Evolutionary conservation across 2,113 vertebrate species (phyloP).

Genomic region (Grus americana): DNA sequence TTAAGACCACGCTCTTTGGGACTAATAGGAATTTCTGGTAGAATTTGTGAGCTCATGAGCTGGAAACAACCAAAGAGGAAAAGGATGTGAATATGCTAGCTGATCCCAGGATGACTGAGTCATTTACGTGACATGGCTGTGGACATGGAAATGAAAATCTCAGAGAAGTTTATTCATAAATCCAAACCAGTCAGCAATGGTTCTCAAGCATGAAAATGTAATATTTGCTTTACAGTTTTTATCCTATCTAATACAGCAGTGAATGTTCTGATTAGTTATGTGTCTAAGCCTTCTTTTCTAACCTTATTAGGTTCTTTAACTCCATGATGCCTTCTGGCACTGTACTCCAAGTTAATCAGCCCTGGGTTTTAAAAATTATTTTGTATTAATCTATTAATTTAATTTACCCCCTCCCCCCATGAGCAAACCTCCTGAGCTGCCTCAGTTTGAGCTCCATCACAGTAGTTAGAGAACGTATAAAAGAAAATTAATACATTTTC

Average conservation of each 20-base stretch:
- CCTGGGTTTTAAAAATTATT: constrained; percentile 12
- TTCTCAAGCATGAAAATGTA: constrained; percentile 41
- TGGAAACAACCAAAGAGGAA: neutral
- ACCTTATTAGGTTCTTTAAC: constrained; percentile 42
- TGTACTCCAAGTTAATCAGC: constrained; percentile 11
- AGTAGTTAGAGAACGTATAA: neutral
- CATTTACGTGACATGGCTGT: neutral
- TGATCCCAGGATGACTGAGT: constrained; percentile 23
- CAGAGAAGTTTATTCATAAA: constrained; percentile 3
- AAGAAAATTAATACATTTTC: neutral
- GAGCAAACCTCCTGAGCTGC: neutral
- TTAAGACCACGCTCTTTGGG: neutral
- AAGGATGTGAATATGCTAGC: neutral
- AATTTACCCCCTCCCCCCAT: neutral
- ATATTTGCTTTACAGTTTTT: constrained; percentile 21
- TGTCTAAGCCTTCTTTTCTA: constrained; percentile 47
- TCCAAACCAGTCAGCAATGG: neutral
- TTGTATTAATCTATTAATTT: constrained; percentile 33
- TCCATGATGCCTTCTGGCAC: constrained; percentile 37
- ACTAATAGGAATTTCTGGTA: neutral
- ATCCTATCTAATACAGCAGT: constrained; percentile 25
- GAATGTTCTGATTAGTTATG: constrained; percentile 20
- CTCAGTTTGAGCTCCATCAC: neutral
- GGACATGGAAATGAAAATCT: constrained; percentile 6
- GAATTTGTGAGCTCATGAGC: neutral